Percentiles rank a stretch among this genome's conserved stretches.
Evolutionary conservation across 2,888 invertebrate species (phyloP).

Genomic region (Phoronis australis): DNA sequence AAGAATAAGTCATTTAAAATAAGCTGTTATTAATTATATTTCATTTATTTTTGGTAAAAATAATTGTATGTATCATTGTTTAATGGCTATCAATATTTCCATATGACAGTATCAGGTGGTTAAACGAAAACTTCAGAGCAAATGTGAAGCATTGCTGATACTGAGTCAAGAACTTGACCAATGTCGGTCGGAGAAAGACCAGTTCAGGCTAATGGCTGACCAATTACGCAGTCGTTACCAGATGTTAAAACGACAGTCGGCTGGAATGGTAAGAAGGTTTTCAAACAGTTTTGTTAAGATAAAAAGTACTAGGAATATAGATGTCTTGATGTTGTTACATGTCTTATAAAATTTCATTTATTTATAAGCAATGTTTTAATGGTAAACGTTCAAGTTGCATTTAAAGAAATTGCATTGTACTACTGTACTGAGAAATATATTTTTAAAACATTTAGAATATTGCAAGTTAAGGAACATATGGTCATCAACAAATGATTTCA

Average conservation of each 20-base stretch:
- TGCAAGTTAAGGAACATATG: too few species aligned
- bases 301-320: slow-evolving; percentile 15
- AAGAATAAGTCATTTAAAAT: too few species aligned
- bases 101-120: slow-evolving; percentile 41
- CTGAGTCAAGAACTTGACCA: slow-evolving; percentile 72
- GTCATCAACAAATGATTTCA: too few species aligned
- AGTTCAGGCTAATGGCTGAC: slow-evolving; percentile 74
- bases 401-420: background rate
- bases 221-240: slow-evolving; percentile 61
- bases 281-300: slow-evolving; percentile 12
- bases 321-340: slow-evolving; percentile 8
- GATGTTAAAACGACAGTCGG: slow-evolving; percentile 47
- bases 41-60: too few species aligned
- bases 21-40: too few species aligned
- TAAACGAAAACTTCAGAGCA: slow-evolving; percentile 68
- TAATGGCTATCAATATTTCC: too few species aligned
- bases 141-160: slow-evolving; percentile 75
- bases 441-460: too few species aligned
- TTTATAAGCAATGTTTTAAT: background rate
- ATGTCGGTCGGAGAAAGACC: slow-evolving; percentile 73
- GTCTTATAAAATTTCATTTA: background rate
- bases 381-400: background rate
- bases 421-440: too few species aligned
- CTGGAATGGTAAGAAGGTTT: slow-evolving; percentile 32
- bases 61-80: too few species aligned